Conservation (phyloP, 2,113 vertebrate genomes). For the Ailuropoda melanoleuca region DNA sequence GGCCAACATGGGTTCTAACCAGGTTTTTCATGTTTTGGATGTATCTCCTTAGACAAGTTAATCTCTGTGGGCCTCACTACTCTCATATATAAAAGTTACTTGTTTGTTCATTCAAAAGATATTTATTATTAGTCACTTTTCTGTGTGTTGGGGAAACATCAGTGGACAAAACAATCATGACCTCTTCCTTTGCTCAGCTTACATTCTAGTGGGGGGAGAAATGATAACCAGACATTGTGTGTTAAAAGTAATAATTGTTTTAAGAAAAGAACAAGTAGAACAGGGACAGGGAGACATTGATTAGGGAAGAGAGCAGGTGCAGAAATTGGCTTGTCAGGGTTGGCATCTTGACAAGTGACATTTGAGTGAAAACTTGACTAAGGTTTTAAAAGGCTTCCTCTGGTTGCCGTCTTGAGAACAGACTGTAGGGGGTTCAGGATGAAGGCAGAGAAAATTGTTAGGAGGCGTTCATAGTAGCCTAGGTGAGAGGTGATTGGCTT, state of each 20-base stretch:
- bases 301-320: background rate
- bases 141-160: background rate
- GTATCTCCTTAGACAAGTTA: background rate
- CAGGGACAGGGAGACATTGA: background rate
- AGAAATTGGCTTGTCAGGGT: background rate
- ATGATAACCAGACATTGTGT: background rate
- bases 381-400: background rate
- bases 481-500: background rate
- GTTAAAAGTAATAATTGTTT: background rate
- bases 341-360: background rate
- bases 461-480: background rate
- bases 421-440: background rate
- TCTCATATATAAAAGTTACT: constrained; percentile 4
- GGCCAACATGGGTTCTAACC: background rate
- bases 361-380: background rate
- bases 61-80: background rate
- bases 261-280: background rate
- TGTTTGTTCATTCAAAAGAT: background rate
- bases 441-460: background rate
- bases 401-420: background rate
- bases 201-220: background rate
- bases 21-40: constrained; percentile 28
- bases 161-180: background rate
- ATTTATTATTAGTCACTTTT: background rate
- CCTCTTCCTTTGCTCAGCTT: background rate